A percentile compares a stretch with the other conserved stretches of the same genome.
These are phyloP conservation scores for Chondrosia reniformis DNA, from an alignment of 37 sponge, comb jelly and placozoan genomes.

Conservation along the genomic window DNA sequence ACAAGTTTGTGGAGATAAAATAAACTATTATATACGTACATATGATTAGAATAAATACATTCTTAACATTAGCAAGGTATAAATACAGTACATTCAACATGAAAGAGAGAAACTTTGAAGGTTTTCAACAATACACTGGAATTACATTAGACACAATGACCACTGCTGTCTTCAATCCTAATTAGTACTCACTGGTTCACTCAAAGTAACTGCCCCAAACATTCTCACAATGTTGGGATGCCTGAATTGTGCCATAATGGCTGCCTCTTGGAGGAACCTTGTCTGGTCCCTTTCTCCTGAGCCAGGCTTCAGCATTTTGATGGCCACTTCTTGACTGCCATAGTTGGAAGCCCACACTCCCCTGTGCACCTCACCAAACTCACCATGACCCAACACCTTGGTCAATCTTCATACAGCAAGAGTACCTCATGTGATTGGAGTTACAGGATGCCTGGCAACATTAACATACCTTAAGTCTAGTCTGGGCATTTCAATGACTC, in stretches of 20 bases:
- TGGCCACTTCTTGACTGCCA: constrained; percentile 27
- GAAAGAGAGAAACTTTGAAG: too few species aligned
- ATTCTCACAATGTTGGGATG: constrained; percentile 33
- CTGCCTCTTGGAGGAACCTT: constrained; percentile 30
- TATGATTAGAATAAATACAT: too few species aligned
- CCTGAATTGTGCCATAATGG: constrained; percentile 32
- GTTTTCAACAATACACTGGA: too few species aligned
- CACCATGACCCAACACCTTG: constrained; percentile 36
- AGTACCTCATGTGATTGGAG: not conserved
- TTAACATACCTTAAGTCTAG: not conserved
- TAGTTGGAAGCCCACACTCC: constrained; percentile 23
- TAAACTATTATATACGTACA: too few species aligned
- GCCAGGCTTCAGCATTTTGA: constrained; percentile 6
- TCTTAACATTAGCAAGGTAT: too few species aligned
- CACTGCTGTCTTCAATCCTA: too few species aligned
- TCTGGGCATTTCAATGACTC: constrained; percentile 8
- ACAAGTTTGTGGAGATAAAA: too few species aligned
- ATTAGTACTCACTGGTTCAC: constrained; percentile 23
- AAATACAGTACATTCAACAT: too few species aligned
- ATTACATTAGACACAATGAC: too few species aligned
- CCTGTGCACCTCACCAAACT: constrained; percentile 32
- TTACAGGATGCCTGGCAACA: not conserved
- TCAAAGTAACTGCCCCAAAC: constrained; percentile 23
- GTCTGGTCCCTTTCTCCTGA: not conserved
- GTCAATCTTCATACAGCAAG: too few species aligned